Evolutionary conservation across 2,113 vertebrate species (phyloP).

Genomic region (Microcebus murinus): DNA sequence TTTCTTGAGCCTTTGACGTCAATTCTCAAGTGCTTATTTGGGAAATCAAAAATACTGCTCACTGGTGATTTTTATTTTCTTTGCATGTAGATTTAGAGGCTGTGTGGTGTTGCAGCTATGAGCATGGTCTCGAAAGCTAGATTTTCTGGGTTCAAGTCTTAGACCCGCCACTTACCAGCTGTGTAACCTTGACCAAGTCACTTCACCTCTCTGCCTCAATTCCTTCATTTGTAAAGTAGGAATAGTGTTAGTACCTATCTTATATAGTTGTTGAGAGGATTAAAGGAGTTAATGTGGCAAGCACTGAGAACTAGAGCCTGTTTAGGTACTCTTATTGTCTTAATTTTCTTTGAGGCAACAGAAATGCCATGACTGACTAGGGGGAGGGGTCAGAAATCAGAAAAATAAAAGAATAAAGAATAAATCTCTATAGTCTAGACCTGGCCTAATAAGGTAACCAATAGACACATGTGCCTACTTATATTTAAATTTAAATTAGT

Average conservation of each 20-base stretch:
- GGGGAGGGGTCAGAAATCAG: not conserved
- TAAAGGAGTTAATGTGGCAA: not conserved
- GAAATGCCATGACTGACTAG: not conserved
- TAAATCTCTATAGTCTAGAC: not conserved
- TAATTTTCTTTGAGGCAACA: not conserved
- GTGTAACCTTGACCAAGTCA: not conserved
- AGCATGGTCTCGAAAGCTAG: not conserved
- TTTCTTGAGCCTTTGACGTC: not conserved
- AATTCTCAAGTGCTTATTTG: slow-evolving; percentile 16
- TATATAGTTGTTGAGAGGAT: not conserved
- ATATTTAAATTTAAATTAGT: not conserved
- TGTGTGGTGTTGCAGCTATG: not conserved
- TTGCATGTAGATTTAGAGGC: not conserved
- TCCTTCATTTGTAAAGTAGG: not conserved
- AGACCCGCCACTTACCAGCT: not conserved
- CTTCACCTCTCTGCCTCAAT: not conserved
- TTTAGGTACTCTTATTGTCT: not conserved
- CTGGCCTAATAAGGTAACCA: not conserved
- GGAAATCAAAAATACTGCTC: not conserved
- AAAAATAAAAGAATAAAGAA: not conserved
- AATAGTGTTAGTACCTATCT: not conserved
- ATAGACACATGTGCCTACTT: not conserved
- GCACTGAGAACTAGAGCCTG: not conserved
- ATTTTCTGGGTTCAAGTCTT: not conserved
- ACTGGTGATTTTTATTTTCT: not conserved